Percentiles rank a stretch among this genome's conserved stretches.
These are phyloP conservation scores for Plagodis pulveraria DNA, from an alignment of 2,888 invertebrate species.

Conservation along the genomic window DNA sequence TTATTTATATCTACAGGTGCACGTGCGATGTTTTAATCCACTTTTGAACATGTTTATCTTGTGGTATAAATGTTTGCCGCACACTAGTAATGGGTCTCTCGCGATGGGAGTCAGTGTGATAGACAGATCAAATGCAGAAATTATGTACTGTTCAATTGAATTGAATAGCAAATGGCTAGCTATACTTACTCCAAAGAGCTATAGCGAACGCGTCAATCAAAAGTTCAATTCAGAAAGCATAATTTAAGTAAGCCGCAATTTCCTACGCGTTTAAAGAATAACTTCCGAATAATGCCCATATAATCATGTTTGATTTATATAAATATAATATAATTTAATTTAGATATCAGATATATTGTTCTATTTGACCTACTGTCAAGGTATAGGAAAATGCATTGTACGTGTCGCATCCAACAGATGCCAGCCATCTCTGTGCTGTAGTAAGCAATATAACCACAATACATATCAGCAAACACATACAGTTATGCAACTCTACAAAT, in stretches of 20 bases:
- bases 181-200: too few relatives aligned
- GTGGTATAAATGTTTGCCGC: slow-evolving; percentile 63
- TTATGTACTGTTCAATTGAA: too few relatives aligned
- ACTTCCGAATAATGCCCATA: not conserved
- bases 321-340: too few relatives aligned
- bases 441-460: slow-evolving; percentile 38
- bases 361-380: slow-evolving; percentile 5
- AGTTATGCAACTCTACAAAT: slow-evolving; percentile 41
- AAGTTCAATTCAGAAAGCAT: too few relatives aligned
- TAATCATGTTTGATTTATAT: too few relatives aligned
- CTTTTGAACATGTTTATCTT: slow-evolving; percentile 64
- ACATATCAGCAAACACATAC: slow-evolving; percentile 31
- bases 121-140: slow-evolving; percentile 27
- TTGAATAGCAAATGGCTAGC: too few relatives aligned
- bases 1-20: slow-evolving; percentile 54
- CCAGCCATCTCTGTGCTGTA: slow-evolving; percentile 19
- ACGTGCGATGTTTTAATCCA: slow-evolving; percentile 48
- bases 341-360: too few relatives aligned
- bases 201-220: not conserved
- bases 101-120: slow-evolving; percentile 10
- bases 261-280: slow-evolving; percentile 1
- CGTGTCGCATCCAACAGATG: slow-evolving; percentile 24
- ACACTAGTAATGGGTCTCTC: slow-evolving; percentile 41
- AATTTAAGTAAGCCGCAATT: not conserved
- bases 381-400: slow-evolving; percentile 25